These are phyloP conservation scores for Ephestia elutella DNA, from an alignment of 1,140 invertebrate species.

Conservation along the genomic window DNA sequence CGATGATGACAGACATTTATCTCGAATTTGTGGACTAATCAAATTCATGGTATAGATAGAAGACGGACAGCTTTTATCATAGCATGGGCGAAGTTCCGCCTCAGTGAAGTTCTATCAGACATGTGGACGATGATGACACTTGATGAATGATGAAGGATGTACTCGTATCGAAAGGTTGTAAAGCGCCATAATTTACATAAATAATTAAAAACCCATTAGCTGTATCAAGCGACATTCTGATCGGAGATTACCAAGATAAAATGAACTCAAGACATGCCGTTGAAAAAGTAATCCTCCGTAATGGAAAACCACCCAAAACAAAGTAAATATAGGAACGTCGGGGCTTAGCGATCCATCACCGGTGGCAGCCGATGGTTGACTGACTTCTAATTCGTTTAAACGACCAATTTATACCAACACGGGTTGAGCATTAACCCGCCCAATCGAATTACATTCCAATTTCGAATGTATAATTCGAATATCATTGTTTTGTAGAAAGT, in stretches of 20 bases:
- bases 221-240: constrained; percentile 14
- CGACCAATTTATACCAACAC: constrained; percentile 50
- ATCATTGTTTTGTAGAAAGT: constrained; percentile 15
- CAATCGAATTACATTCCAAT: constrained; percentile 26
- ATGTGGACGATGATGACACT: too few species aligned
- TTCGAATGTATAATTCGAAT: constrained; percentile 27
- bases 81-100: too few species aligned
- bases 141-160: too few species aligned
- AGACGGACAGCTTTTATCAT: too few species aligned
- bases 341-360: constrained; percentile 17
- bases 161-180: neutral
- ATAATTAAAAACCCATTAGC: constrained; percentile 15
- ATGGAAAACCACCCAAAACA: constrained; percentile 27
- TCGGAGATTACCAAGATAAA: constrained; percentile 20
- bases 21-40: too few species aligned
- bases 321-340: constrained; percentile 16
- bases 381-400: constrained; percentile 40
- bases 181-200: constrained; percentile 1
- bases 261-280: constrained; percentile 25
- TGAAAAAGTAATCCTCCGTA: constrained; percentile 28
- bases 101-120: too few species aligned
- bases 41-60: too few species aligned
- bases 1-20: too few species aligned
- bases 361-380: constrained; percentile 23
- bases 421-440: constrained; percentile 36